Evolutionary conservation across 2,797 vertebrate genomes (phyloP), one percentile per base, ranked within the genome.

Genomic region (Gouania willdenowi): DNA sequence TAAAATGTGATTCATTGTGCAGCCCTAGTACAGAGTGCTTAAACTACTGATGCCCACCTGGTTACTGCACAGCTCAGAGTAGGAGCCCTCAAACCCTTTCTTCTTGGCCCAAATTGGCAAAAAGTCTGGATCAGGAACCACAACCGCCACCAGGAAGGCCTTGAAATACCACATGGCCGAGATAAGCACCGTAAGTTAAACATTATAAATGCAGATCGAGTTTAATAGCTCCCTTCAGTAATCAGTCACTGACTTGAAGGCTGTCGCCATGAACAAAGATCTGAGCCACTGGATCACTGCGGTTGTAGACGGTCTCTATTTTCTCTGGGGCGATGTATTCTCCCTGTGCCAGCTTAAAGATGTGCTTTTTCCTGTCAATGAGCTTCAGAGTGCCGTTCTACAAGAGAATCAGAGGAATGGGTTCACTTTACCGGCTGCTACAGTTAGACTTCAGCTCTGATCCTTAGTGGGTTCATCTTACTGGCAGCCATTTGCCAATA

Each of bases 271-370:
- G 85, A 33, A 99, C 90, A 75, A 94, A 99, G 64, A 94, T 86
- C 66, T 98, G 96, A 17, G 90, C 91, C 42, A 98, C 75, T 0
- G 90, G 88, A 30, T 95, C 92, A 36, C 92, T 92, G 22, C 91
- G 90, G 19, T 65, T 26, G 62, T 98, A 99, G 16, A 95, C 30
- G 0, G 89, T 95, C 66, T 99, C 97, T 36, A 99, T 97, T 84
- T 95, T 98, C 76, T 99, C 97, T 0, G 97, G 97, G 23, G 97
- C 95, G 20, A 99, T 95, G 87, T 99, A 99, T 68, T 99, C 97
- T 63, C 97, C 97, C 69, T 99, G 96, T 1, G 96, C 94, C 69
- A 99, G 86, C 74, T 99, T 99, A 81, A 99, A 99, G 75, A 99
- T 97, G 66, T 99, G 91, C 59, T 99, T 99, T 79, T 98, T 99